Base-by-base conservation (phyloP, 2,888 invertebrate genomes). In the Lepetodrilus schrolli region DNA sequence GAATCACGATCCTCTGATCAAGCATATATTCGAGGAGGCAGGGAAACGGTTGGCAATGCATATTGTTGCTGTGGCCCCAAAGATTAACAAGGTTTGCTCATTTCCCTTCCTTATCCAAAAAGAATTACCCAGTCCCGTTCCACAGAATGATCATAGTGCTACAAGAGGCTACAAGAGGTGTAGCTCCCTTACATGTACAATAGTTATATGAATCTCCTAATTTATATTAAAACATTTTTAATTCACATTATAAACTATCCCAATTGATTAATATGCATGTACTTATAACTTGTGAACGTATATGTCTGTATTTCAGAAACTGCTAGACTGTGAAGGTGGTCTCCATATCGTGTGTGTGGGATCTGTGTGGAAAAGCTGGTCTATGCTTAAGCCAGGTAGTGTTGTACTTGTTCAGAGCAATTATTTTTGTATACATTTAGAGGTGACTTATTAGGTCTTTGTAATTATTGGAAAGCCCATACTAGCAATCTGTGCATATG, bases 301-400 rank as follows among this genome's bases (percentile, higher is more conserved):
- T 36, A 21, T 66, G 37, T 4, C 21, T 20, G 21, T 74, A 78
- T 78, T 83, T 13, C 86, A 93, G 91, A 92, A 92, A 75, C 89
- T 94, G 66, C 91, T 91, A 49, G 83, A 91, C 21, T 89, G 88
- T 65, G 83, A 90, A 1, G 93, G 93, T 21, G 95, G 94, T 0
- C 86, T 96, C 49, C 93, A 94, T 66, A 93, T 98, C 0, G 94
- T 97, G 0, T 98, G 97, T 88, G 96, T 98, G 0, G 98, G 98
- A 0, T 97, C 97, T 0, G 97, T 99, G 0, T 99, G 96, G 96
- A 93, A 95, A 78, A 97, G 97, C 87, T 99, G 97, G 97, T 91
- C 93, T 3, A 92, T 95, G 30, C 88, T 99, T 77, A 92, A 94
- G 85, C 91, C 93, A 1, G 96, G 87, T 86, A 71, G n/a, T n/a